Evolutionary conservation across 92 coral and sea anemone genomes (phyloP).

Genomic region (Palythoa heliodiscus): DNA sequence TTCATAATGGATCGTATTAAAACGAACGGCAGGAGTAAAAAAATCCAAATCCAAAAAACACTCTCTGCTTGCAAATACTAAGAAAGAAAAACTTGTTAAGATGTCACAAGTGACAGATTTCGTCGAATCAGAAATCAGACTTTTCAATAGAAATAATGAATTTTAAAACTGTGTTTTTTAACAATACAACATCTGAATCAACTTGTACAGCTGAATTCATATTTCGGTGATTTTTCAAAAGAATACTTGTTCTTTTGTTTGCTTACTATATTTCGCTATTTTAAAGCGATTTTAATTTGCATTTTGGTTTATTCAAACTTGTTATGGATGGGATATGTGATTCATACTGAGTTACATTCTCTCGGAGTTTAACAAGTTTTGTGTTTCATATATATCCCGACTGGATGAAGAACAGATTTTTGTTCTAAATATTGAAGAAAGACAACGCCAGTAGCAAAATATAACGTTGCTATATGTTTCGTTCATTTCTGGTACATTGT

Average conservation of each 20-base stretch:
- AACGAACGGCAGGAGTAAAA: background rate
- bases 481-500: background rate
- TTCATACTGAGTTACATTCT: background rate
- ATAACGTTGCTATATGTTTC: too few species aligned
- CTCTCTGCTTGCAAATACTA: background rate
- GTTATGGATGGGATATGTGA: background rate
- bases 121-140: constrained; percentile 27
- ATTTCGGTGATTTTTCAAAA: constrained; percentile 23
- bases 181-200: constrained; percentile 44
- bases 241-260: constrained; percentile 20
- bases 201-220: constrained; percentile 37
- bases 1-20: background rate
- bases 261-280: constrained; percentile 2
- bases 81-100: background rate
- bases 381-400: background rate
- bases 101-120: constrained; percentile 32
- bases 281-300: constrained; percentile 12
- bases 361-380: background rate
- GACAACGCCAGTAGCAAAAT: background rate
- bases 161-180: background rate
- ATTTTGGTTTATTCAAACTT: background rate
- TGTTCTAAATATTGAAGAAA: background rate
- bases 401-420: background rate
- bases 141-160: constrained; percentile 36
- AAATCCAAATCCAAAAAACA: background rate